Evolutionary conservation across 2,113 vertebrate species (phyloP).

Genomic region (Apodemus sylvaticus): DNA sequence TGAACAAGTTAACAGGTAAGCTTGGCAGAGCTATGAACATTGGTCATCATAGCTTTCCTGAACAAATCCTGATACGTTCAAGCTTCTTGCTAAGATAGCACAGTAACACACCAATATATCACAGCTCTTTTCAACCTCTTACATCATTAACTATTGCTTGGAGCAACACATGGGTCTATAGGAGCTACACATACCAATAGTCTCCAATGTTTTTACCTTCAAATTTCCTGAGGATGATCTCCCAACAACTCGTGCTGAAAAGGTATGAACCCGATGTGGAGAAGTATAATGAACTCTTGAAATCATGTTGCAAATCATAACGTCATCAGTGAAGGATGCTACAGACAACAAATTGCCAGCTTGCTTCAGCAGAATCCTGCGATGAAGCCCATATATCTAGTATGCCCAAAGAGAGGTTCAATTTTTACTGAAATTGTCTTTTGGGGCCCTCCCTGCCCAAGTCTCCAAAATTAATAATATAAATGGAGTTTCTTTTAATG

Average conservation of each 20-base stretch:
- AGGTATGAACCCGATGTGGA: not conserved
- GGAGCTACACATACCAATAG: not conserved
- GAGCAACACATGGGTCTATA: not conserved
- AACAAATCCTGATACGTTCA: not conserved
- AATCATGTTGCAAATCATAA: not conserved
- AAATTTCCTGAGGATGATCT: not conserved
- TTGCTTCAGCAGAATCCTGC: not conserved
- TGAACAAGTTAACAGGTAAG: not conserved
- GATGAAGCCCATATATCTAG: not conserved
- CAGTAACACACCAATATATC: not conserved
- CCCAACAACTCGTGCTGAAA: not conserved
- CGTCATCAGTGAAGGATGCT: not conserved
- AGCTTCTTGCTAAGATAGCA: not conserved
- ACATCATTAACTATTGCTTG: not conserved
- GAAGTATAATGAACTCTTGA: not conserved
- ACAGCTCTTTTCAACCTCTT: not conserved
- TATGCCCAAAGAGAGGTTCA: not conserved
- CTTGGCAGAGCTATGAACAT: not conserved
- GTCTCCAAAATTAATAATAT: slow-evolving; percentile 14
- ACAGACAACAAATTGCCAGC: not conserved
- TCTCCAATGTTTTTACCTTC: not conserved
- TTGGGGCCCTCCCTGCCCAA: not conserved
- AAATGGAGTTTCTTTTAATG: not conserved
- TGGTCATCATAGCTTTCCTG: not conserved
- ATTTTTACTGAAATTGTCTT: slow-evolving; percentile 37